These are phyloP conservation scores for Saxidomus purpurata DNA, from an alignment of 1,140 invertebrate genomes.

Conservation along the genomic window DNA sequence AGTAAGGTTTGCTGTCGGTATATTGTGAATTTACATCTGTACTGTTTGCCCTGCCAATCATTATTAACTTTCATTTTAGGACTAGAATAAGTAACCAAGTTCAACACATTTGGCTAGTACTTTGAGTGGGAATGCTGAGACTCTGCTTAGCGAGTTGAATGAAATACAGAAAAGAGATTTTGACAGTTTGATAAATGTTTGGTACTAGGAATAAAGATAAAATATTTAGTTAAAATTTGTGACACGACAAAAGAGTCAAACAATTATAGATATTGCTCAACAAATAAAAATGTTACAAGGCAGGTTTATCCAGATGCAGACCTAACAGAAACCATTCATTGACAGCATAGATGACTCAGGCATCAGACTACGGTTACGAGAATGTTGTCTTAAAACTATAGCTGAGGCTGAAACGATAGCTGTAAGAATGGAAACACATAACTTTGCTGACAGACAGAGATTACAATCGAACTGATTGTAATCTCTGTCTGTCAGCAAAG, in stretches of 20 bases:
- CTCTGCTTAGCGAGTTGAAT: slow-evolving; percentile 46
- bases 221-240: slow-evolving; percentile 27
- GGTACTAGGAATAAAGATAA: slow-evolving; percentile 23
- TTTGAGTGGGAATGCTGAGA: slow-evolving; percentile 36
- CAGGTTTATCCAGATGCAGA: slow-evolving; percentile 25
- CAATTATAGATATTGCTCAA: neutral
- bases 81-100: slow-evolving; percentile 59
- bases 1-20: no score
- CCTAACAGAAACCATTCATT: neutral
- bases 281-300: slow-evolving; percentile 24
- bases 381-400: slow-evolving; percentile 31
- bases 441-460: slow-evolving; percentile 15
- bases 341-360: slow-evolving; percentile 16
- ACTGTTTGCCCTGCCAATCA: no score
- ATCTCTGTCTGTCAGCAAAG: no score
- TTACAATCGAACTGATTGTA: no score
- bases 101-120: slow-evolving; percentile 49
- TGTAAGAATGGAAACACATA: slow-evolving; percentile 22
- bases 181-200: neutral
- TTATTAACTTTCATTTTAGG: no score
- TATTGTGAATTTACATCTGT: no score
- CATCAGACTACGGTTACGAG: neutral
- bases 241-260: neutral
- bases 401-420: slow-evolving; percentile 31
- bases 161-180: neutral